Evolutionary conservation across 2,113 vertebrate genomes (phyloP), one percentile per base, ranked within the genome.

Genomic region (Apus apus): DNA sequence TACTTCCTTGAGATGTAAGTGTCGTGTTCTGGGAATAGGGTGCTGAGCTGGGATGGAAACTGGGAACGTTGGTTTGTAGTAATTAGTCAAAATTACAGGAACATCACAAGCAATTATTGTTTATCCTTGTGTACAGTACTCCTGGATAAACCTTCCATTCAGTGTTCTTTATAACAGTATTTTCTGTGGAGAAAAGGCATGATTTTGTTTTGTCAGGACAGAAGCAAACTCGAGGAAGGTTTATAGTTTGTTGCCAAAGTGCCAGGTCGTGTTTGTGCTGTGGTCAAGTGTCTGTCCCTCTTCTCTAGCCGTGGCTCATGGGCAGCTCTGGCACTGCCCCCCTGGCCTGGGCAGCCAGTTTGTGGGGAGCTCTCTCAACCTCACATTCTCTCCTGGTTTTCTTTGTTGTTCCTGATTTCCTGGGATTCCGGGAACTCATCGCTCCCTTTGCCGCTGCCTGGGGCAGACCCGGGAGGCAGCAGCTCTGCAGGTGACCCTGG

Each of bases 191-290:
- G 40, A 61, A 76, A 86, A 30, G 8, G 18, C 64, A 25, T 72
- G 8, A 3, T 70, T 86, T 80, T 58, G 12, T 7, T 83, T 71
- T 61, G 76, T 57, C 45, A 15, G 65, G 34, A 46, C 56, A 61
- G 23, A 56, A 45, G 6, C n/a, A 32, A 72, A 30, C 50, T 77
- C 58, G 51, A 53, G 60, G 19, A 73, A 65, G 15, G 6, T 48
- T 60, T 27, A 4, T 38, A 1, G 3, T 74, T 87, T 17, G 21
- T 11, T 19, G 60, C 68, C 46, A 15, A 62, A 34, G 54, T 10
- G 5, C 27, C 4, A 30, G 62, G 43, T 27, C 2, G 1, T 12
- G 14, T 19, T 46, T 48, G 57, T 0, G 0, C 18, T 12, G 54
- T 23, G 48, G 53, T 32, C 15, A 1, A 50, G 15, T 0, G 1